Conservation (phyloP, 2,797 vertebrate genomes). For the Clarias platycephalus region DNA sequence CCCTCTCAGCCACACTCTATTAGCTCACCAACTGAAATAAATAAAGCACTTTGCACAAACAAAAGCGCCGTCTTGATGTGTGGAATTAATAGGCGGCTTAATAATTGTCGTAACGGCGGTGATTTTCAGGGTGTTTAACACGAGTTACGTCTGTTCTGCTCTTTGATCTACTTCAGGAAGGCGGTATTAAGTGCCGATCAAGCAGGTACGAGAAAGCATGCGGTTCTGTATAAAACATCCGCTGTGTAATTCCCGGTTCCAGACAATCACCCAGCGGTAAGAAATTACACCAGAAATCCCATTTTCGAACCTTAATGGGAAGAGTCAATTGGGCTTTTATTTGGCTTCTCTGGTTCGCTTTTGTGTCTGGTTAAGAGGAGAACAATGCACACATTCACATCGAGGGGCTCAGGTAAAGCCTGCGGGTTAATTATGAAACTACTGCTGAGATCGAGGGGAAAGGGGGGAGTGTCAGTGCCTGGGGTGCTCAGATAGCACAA, state of each 20-base stretch:
- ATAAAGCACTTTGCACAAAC: constrained; percentile 45
- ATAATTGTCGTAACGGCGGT: constrained; percentile 30
- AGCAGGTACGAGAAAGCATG: neutral
- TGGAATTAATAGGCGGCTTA: constrained; percentile 44
- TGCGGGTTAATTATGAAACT: constrained; percentile 76
- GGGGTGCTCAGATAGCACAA: constrained; percentile 62
- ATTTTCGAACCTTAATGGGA: neutral
- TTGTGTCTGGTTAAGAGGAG: constrained; percentile 58
- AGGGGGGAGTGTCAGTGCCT: constrained; percentile 32
- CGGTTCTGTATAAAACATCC: neutral
- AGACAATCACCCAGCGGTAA: neutral
- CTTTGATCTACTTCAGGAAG: neutral
- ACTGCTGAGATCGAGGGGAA: constrained; percentile 58
- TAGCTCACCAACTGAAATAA: constrained; percentile 49
- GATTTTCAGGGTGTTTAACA: constrained; percentile 14
- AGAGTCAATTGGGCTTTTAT: constrained; percentile 22
- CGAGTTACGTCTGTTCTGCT: constrained; percentile 22
- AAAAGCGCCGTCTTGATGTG: constrained; percentile 27
- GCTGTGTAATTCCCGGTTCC: neutral
- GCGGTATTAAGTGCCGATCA: neutral
- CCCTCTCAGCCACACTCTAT: constrained; percentile 48
- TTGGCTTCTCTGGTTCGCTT: constrained; percentile 48
- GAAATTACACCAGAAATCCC: neutral
- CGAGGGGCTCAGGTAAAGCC: constrained; percentile 66
- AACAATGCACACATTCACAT: constrained; percentile 72